Evolutionary conservation across 2,113 vertebrate species (phyloP), one percentile per base, ranked within the genome.

Genomic region (Neoarius graeffei): DNA sequence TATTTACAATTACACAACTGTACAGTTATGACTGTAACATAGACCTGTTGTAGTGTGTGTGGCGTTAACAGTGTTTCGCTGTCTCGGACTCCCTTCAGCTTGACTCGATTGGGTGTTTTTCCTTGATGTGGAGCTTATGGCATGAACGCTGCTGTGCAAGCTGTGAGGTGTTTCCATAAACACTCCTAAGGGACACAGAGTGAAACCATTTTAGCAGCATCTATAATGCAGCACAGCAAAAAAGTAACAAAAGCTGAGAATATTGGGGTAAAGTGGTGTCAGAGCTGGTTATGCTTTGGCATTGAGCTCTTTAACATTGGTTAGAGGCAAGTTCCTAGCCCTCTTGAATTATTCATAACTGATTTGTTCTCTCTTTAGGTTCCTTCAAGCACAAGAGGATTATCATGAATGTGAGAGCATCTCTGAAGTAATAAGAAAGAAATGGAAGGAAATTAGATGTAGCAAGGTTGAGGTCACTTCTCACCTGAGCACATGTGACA

Each of bases 111-210:
- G 0, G 95, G 66, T 95, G 93, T 94, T 94, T 91, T 94, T 96
- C 93, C 92, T 96, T 90, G 95, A 96, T 60, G 95, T 94, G 85
- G 97, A 94, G 25, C 96, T 96, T 60, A 91, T 80, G 0, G 95
- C 91, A 85, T 95, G 96, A 87, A 95, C 92, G 74, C 95, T 95
- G 90, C 90, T 95, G 93, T 96, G 96, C 89, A 99, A 93, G 90
- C 92, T 96, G 88, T 96, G 97, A 7, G 98, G 98, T 91, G 98
- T 98, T 94, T 99, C 98, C 97, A 99, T 98, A 94, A 99, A 99
- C 90, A 98, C 95, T 94, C 98, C 98, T 99, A 92, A 91, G 74
- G 76, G 67, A 92, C 73, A 81, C 14, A 85, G 56, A 87, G 2
- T 86, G 59, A 17, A 85, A 57, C 11, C 20, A 60, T 74, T 30